Evolutionary conservation across 2,888 invertebrate genomes (phyloP).

Genomic region (Thereva nobilitata): DNA sequence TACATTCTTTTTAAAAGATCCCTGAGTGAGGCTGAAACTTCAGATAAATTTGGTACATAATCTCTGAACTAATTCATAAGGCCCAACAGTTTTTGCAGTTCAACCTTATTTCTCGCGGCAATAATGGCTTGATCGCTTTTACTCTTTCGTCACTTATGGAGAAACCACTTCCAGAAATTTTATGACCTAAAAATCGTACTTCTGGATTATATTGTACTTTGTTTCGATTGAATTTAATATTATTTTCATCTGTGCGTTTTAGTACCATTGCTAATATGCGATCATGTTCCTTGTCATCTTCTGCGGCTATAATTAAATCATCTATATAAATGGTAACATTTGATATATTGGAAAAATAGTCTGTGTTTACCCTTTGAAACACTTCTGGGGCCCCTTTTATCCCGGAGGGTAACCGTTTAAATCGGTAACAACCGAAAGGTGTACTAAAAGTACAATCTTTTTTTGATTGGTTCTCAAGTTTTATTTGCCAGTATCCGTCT

Average conservation of each 20-base stretch:
- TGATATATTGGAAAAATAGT: no score
- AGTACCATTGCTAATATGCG: conserved; percentile 39
- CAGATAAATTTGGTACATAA: no score
- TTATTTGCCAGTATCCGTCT: conserved; percentile 38
- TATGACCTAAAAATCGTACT: conserved; percentile 29
- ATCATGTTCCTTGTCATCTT: no score
- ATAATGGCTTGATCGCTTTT: no score
- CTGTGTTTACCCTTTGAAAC: no score
- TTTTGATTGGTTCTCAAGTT: conserved; percentile 34
- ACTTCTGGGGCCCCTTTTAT: no score
- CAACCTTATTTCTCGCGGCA: conserved; percentile 15
- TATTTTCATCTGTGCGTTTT: conserved; percentile 21
- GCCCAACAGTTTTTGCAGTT: conserved; percentile 26
- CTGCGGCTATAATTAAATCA: no score
- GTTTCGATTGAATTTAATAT: conserved; percentile 24
- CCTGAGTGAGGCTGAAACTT: conserved; percentile 33
- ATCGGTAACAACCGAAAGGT: conserved; percentile 18
- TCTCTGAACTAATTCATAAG: conserved; percentile 41
- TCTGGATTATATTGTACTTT: conserved; percentile 27
- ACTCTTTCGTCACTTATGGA: no score
- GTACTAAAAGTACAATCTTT: conserved; percentile 39
- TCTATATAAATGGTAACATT: no score
- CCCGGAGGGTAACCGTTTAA: conserved; percentile 24
- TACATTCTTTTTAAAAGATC: conserved; percentile 31
- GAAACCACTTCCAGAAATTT: no score